A percentile compares a stretch with the other conserved stretches of the same genome.
Conservation (phyloP, 2,113 vertebrate species). For the Serilophus lunatus region DNA sequence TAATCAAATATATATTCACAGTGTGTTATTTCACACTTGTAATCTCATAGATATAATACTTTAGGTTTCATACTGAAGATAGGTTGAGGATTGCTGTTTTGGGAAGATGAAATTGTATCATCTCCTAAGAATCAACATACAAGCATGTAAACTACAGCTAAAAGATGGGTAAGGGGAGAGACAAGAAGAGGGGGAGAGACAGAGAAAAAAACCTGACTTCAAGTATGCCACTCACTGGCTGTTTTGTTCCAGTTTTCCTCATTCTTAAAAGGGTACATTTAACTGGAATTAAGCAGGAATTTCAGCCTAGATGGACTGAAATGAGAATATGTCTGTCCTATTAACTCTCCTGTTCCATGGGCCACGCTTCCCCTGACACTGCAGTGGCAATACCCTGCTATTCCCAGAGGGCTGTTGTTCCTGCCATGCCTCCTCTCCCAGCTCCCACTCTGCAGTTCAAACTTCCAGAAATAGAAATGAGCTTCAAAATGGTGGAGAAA, state of each 20-base stretch:
- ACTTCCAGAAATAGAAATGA: rapidly evolving
- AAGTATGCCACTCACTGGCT: neutral
- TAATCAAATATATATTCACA: neutral
- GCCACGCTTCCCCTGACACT: rapidly evolving
- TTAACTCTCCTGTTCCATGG: neutral
- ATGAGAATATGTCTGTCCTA: neutral
- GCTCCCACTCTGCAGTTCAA: neutral
- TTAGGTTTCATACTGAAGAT: neutral
- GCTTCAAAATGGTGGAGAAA: neutral
- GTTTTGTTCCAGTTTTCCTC: neutral
- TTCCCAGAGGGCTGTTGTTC: neutral
- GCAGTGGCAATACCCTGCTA: rapidly evolving
- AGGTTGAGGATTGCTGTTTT: neutral
- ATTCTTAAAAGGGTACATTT: neutral
- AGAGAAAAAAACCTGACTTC: no score
- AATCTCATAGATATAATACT: neutral
- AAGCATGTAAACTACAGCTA: neutral
- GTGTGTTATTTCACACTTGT: neutral
- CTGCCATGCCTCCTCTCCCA: neutral
- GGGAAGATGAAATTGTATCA: neutral
- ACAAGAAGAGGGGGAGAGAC: rapidly evolving
- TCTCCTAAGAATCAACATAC: neutral
- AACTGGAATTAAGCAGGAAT: neutral
- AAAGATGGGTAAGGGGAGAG: neutral
- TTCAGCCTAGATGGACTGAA: neutral